Evolutionary conservation across 2,888 invertebrate genomes (phyloP).

Genomic region (Oligia fasciuncula): DNA sequence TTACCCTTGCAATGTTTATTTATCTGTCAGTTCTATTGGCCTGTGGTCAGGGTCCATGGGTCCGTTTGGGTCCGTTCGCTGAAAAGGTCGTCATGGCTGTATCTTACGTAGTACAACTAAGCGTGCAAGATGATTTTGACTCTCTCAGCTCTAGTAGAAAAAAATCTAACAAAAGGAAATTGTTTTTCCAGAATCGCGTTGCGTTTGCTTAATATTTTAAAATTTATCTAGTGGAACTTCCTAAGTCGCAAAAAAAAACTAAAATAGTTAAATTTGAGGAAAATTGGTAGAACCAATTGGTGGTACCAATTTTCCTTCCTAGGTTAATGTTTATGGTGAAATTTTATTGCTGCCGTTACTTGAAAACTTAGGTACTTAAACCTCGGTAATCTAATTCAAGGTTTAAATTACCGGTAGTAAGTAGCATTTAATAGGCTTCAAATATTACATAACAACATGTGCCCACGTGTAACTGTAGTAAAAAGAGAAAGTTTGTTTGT

Average conservation of each 20-base stretch:
- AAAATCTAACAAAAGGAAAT: background rate
- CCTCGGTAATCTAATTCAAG: background rate
- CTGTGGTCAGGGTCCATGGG: background rate
- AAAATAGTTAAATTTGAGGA: background rate
- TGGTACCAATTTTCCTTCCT: too few species aligned
- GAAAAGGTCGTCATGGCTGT: background rate
- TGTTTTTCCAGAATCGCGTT: background rate
- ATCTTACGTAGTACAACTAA: background rate
- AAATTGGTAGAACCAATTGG: too few species aligned
- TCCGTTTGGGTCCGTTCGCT: background rate
- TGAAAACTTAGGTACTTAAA: background rate
- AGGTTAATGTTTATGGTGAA: background rate
- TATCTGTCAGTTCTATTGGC: background rate
- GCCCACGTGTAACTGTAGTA: background rate
- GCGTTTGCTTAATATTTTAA: background rate
- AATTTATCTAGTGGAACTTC: background rate
- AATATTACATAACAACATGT: conserved; percentile 22
- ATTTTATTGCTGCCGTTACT: background rate
- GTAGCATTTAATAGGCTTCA: background rate
- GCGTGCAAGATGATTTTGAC: background rate
- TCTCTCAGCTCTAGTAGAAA: background rate
- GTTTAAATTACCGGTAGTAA: too few species aligned
- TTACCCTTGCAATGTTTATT: conserved; percentile 2
- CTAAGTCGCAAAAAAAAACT: background rate
- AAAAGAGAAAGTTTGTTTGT: conserved; percentile 52